Evolutionary conservation across 2,797 vertebrate species (phyloP), one percentile per base, ranked within the genome.

Genomic region (Eptatretus atami): DNA sequence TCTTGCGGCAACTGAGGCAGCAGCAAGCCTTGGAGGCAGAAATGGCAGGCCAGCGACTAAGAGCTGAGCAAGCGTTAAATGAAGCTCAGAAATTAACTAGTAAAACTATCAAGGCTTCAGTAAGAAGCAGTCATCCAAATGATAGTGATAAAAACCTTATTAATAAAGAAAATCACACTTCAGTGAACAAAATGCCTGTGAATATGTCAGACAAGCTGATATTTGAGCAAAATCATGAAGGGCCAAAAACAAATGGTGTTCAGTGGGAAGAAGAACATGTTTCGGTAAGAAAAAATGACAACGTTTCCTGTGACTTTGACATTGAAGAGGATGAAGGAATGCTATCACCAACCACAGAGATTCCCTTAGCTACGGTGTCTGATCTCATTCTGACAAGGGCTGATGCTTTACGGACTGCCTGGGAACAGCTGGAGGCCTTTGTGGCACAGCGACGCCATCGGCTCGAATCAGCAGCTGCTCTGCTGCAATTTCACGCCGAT

Each of bases 401-500:
- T 67, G 73, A 77, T 0, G 73, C 78, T n/a, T 78, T 90, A 53
- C 66, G 66, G 14, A 72, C 69, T 3, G 79, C 84, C 24, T 95
- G 88, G 90, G 75, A 77, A 24, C 81, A 86, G 70, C 75, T 96
- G 69, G 84, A 86, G 68, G 86, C 88, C 14, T 75, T 93, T 71
- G 82, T 81, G 0, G 77, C 79, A 0, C 90, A 84, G 69, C 79
- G 86, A 15, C 80, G 78, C 65, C 82, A 81, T 63, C 84, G 82
- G 72, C 77, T 93, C 63, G 74, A 74, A 70, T 82, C 86, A 53
- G 78, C 82, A 0, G 81, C 86, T 69, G 73, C 72, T 64, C 95
- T 92, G 74, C 94, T 92, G 77, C 90, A 96, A 74, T 85, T 93
- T 71, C 86, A 92, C 71, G 83, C 80, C 0, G 88, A 95, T 2